These are phyloP conservation scores for Coluber constrictor DNA, from an alignment of 2,797 vertebrate genomes.

Conservation along the genomic window DNA sequence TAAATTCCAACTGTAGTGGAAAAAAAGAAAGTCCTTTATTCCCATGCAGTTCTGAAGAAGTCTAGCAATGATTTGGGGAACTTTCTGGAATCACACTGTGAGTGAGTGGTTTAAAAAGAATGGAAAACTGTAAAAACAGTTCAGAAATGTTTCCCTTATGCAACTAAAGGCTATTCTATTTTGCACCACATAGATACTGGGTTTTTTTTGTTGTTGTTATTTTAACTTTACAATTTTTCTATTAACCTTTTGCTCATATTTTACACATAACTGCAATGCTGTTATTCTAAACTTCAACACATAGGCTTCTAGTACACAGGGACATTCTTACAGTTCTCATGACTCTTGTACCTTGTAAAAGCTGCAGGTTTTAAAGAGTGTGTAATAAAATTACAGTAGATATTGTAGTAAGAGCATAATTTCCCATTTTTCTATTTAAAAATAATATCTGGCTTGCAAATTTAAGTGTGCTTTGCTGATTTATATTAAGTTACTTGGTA, in stretches of 20 bases:
- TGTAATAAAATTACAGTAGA: constrained; percentile 25
- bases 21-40: background rate
- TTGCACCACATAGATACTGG: background rate
- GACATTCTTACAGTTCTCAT: background rate
- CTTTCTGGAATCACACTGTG: background rate
- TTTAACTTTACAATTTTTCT: background rate
- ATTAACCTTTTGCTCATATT: background rate
- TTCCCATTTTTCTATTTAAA: constrained; percentile 26
- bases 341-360: background rate
- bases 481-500: constrained; percentile 30
- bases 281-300: constrained; percentile 24
- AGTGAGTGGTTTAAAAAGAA: background rate
- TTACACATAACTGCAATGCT: background rate
- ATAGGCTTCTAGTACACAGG: background rate
- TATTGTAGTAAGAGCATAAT: constrained; percentile 11
- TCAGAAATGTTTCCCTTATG: background rate
- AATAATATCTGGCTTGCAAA: background rate
- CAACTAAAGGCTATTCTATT: background rate
- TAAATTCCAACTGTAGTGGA: background rate
- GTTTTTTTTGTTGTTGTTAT: background rate
- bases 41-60: background rate
- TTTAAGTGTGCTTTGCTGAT: constrained; percentile 21
- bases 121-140: background rate
- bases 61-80: background rate
- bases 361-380: background rate